A percentile compares a stretch with the other conserved stretches of the same genome.
Conservation (phyloP, 2,797 vertebrate species). For the Mustela erminea region DNA sequence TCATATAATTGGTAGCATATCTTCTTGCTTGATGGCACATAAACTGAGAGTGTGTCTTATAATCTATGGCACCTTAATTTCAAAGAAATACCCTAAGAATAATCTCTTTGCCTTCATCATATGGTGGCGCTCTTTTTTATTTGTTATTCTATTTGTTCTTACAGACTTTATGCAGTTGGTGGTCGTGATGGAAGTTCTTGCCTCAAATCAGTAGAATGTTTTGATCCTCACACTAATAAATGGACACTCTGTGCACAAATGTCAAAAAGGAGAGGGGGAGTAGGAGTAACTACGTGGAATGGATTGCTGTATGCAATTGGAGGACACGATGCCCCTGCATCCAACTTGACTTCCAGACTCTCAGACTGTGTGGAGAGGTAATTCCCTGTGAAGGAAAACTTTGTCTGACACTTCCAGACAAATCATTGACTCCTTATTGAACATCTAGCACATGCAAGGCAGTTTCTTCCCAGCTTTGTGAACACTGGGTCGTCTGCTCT, state of each 20-base stretch:
- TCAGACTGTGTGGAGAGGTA: conserved; percentile 99
- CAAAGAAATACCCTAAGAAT: neutral
- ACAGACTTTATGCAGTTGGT: conserved; percentile 97
- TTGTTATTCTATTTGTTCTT: conserved; percentile 12
- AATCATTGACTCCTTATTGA: neutral
- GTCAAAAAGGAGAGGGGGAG: conserved; percentile 97
- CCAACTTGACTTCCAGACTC: conserved; percentile 95
- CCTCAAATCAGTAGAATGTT: conserved; percentile 98
- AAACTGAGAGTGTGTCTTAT: neutral
- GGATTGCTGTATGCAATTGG: conserved; percentile 98
- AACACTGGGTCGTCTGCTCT: neutral
- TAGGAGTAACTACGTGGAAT: conserved; percentile 98
- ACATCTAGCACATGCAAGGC: neutral
- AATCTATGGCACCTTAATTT: neutral
- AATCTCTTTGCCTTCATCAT: neutral
- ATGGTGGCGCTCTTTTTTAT: neutral
- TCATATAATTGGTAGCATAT: neutral
- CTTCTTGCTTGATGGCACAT: conserved; percentile 20
- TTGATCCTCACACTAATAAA: conserved; percentile 98
- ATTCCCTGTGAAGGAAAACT: conserved; percentile 51
- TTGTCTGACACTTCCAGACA: neutral
- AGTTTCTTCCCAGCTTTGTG: neutral
- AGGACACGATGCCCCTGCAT: conserved; percentile 97
- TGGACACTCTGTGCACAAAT: conserved; percentile 97
- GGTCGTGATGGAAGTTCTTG: conserved; percentile 98